Percentiles rank a stretch among this genome's conserved stretches.
Conservation (phyloP, 2,113 vertebrate genomes). For the Aegithalos caudatus region DNA sequence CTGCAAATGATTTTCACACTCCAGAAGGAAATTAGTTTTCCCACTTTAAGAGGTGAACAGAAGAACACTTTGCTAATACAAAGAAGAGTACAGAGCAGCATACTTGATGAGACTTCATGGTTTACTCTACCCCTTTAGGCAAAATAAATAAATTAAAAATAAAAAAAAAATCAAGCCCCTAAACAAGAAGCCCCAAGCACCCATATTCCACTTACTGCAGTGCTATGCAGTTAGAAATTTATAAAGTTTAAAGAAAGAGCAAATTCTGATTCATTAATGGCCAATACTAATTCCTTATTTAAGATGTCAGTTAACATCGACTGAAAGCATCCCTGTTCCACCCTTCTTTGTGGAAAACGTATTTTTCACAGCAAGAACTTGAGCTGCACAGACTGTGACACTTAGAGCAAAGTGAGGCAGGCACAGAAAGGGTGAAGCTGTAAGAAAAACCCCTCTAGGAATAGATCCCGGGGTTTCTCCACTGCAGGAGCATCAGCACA, state of each 20-base stretch:
- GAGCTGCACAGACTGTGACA: neutral
- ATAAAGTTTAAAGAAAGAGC: neutral
- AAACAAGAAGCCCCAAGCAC: neutral
- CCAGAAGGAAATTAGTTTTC: slow-evolving; percentile 31
- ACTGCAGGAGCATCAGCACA: neutral
- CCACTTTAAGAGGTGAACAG: neutral
- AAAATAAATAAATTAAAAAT: neutral
- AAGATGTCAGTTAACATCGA: neutral
- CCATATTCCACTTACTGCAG: neutral
- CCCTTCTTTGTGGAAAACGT: neutral
- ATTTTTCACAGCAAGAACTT: neutral
- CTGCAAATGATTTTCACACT: neutral
- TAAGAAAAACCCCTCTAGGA: neutral
- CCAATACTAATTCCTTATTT: neutral
- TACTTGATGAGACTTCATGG: neutral
- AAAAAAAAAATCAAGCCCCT: neutral
- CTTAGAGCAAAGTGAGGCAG: neutral
- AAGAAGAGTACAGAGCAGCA: neutral
- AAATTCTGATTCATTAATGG: neutral
- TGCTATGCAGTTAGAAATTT: too few species aligned
- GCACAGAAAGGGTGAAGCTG: neutral
- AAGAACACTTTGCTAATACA: neutral
- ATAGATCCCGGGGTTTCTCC: neutral
- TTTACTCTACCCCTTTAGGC: neutral
- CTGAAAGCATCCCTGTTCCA: neutral